Conservation (phyloP, 2,113 vertebrate genomes). For the Nothobranchius furzeri region DNA sequence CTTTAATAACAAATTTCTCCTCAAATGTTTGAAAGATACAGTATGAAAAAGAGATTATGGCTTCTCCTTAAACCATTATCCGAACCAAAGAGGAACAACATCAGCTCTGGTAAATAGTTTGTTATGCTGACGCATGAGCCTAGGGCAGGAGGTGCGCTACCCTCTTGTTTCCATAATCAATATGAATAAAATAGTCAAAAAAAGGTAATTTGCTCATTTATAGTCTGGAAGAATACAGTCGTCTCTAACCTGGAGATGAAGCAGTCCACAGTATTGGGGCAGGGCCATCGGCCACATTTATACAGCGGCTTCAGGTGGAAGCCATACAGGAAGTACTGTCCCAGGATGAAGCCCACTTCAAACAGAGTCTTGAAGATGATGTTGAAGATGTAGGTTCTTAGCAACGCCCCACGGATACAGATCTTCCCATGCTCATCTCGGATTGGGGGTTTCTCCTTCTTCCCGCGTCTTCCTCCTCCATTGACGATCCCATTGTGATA, state of each 20-base stretch:
- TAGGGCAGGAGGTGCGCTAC: too few species aligned
- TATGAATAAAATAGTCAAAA: too few species aligned
- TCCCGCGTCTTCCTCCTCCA: conserved; percentile 51
- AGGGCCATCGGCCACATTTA: conserved; percentile 85
- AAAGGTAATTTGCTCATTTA: too few species aligned
- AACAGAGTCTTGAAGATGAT: conserved; percentile 92
- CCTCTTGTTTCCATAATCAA: too few species aligned
- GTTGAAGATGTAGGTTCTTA: conserved; percentile 91
- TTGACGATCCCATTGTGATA: conserved; percentile 56
- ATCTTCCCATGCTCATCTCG: conserved; percentile 87
- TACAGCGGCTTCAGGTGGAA: conserved; percentile 89
- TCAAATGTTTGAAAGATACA: not conserved
- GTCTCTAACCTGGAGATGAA: conserved; percentile 76
- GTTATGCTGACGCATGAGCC: too few species aligned
- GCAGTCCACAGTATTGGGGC: conserved; percentile 78
- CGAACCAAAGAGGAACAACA: too few species aligned
- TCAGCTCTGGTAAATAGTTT: too few species aligned
- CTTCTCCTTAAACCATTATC: not conserved
- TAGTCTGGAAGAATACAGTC: too few species aligned
- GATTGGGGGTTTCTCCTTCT: conserved; percentile 78
- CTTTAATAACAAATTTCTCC: not conserved
- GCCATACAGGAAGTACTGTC: conserved; percentile 93
- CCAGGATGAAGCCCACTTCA: conserved; percentile 91
- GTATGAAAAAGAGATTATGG: not conserved
- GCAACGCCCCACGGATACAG: conserved; percentile 83